These are phyloP conservation scores for Glyphotaelius pellucidus DNA, from an alignment of 2,888 invertebrate genomes.

Conservation along the genomic window DNA sequence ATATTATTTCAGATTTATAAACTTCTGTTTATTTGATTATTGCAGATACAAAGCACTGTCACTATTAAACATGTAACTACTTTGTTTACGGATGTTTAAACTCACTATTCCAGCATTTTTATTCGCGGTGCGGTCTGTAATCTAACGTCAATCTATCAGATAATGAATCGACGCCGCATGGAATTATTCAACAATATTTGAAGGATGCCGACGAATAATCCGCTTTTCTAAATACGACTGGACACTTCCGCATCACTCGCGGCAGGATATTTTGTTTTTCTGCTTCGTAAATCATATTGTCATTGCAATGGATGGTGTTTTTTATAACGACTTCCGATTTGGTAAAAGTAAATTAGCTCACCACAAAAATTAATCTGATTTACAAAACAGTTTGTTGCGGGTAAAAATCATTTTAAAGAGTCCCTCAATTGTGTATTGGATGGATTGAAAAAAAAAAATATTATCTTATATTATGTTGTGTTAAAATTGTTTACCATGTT, in stretches of 20 bases:
- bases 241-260: background rate
- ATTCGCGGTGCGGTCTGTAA: background rate
- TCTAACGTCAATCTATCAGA: background rate
- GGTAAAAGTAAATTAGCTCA: background rate
- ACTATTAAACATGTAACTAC: background rate
- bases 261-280: background rate
- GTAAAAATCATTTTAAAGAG: too few relatives aligned
- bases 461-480: too few relatives aligned
- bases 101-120: background rate
- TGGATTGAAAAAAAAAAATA: too few relatives aligned
- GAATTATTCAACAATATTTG: background rate
- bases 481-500: too few relatives aligned
- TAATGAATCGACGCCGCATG: background rate
- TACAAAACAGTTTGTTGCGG: background rate
- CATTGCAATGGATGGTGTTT: background rate
- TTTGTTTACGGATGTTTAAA: background rate
- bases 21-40: background rate
- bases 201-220: background rate
- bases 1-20: background rate
- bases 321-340: background rate
- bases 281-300: background rate
- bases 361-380: background rate
- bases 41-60: background rate
- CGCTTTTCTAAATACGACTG: too few relatives aligned
- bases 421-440: too few relatives aligned